Base-by-base conservation (phyloP, 1,140 invertebrate species). In the Dinothrombium tinctorium region DNA sequence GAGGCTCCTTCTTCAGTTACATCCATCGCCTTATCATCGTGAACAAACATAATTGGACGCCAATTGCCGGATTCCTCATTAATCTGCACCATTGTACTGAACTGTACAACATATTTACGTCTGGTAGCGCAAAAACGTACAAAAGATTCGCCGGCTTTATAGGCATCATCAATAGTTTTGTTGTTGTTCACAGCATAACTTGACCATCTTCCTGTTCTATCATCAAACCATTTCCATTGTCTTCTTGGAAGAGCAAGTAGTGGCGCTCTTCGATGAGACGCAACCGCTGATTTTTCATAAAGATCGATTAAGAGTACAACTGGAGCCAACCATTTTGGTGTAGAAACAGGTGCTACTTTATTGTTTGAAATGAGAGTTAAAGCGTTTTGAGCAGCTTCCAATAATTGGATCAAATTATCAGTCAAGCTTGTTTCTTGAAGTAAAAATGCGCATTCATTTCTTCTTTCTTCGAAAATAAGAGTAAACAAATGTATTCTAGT, bases 191-290 rank as follows among this genome's bases (percentile, higher is more conserved):
- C 56, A 2, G 72, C 71, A 51, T 84, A 84, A 21, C 68, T 60
- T 36, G 69, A 75, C 81, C 81, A 86, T 51, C 74, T 73, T 6
- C 76, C 76, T 9, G 69, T 72, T 12, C 71, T 69, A 20, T 80
- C 64, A 54, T 86, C 79, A 56, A 79, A 83, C 78, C 78, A 84
- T 51, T 79, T 77, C 81, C 80, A 86, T 21, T 45, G 42, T 6
- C 52, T 33, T 37, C 47, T 49, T 48, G 51, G 68, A 46, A 75
- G 72, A 46, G 68, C 65, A 42, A 74, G 68, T 60, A 82, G 72
- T 4, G 69, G 60, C 21, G 67, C 62, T 53, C 76, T 76, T 25
- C 78, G 61, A 42, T 70, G 67, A 0, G 74, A 71, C 3, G 71
- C 66, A 36, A 73, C 61, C 15, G 74, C 68, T 8, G 80, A 69